Evolutionary conservation across 53 echinoderm and acorn worm genomes (phyloP).

Genomic region (Pentamera pediparva): DNA sequence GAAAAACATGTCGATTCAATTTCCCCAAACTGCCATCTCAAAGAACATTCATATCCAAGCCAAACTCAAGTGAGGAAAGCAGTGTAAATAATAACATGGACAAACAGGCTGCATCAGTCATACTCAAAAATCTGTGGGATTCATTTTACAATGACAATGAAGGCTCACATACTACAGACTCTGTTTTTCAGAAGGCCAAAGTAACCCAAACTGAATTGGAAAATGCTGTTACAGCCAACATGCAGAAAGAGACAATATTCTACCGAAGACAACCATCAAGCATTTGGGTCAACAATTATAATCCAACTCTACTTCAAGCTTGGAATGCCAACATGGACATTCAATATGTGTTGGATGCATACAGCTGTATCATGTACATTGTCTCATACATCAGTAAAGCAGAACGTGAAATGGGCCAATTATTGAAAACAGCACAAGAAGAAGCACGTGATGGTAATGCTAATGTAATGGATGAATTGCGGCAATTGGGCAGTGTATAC

Average conservation of each 20-base stretch:
- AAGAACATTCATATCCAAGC: conserved; percentile 40
- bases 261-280: neutral
- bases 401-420: conserved; percentile 64
- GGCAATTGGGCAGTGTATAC: conserved; percentile 35
- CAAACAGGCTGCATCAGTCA: neutral
- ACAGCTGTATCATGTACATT: conserved; percentile 47
- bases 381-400: conserved; percentile 65
- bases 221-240: no score
- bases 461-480: conserved; percentile 39
- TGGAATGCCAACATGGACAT: conserved; percentile 45
- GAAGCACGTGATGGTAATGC: conserved; percentile 59
- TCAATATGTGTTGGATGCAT: conserved; percentile 39
- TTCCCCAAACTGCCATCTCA: conserved; percentile 67
- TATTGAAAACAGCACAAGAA: conserved; percentile 42
- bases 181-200: neutral
- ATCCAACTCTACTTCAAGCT: neutral
- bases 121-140: neutral
- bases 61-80: neutral
- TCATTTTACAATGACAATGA: neutral
- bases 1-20: conserved; percentile 63
- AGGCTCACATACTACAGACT: neutral
- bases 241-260: conserved; percentile 1
- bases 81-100: neutral
- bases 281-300: conserved; percentile 29
- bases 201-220: neutral